Evolutionary conservation across 2,888 invertebrate genomes (phyloP), one percentile per base, ranked within the genome.

Genomic region (Myopa testacea): DNA sequence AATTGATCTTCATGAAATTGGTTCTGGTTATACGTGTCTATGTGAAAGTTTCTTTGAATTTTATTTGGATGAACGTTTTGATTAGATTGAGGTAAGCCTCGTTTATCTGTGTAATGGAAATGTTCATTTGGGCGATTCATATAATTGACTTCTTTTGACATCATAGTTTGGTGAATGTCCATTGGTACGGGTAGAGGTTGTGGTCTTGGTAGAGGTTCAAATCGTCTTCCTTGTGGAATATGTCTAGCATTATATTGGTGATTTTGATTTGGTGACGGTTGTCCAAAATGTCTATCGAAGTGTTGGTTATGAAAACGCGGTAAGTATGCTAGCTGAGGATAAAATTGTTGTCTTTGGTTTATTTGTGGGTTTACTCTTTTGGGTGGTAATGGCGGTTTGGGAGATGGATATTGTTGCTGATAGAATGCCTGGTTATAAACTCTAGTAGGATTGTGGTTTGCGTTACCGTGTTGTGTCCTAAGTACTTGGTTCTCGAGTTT

Each of bases 141-240:
- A 26, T 26, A 26, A n/a, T 71, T 50, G 10, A 78, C 72, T 10
- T 19, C 73, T 37, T 19, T 8, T 3, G 76, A 38, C n/a, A n/a
- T 52, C 4, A 80, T 50, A 50, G 67, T 78, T 63, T 26, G 62
- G 37, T 79, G 75, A 16, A 79, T 40, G 10, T 81, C 79, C 76
- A 78, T 77, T 26, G 81, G 81, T 52, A 75, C 70, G 34, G 76
- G 76, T 68, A 37, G 75, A 3, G 76, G 78, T 70, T n/a, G 4
- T 60, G 67, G 75, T 75, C 75, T 75, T 16, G 62, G 67, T 37
- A 67, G 65, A 26, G 65, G 50, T 5, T 71, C 62, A 16, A 60
- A 62, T 19, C 70, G 65, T 63, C 3, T 52, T 14, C 52, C 52
- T 52, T 52, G 52, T 52, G 52, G 52, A 52, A 14, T 8, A 52